Evolutionary conservation across 2,113 vertebrate genomes (phyloP), one percentile per base, ranked within the genome.

Genomic region (Centropristis striata): DNA sequence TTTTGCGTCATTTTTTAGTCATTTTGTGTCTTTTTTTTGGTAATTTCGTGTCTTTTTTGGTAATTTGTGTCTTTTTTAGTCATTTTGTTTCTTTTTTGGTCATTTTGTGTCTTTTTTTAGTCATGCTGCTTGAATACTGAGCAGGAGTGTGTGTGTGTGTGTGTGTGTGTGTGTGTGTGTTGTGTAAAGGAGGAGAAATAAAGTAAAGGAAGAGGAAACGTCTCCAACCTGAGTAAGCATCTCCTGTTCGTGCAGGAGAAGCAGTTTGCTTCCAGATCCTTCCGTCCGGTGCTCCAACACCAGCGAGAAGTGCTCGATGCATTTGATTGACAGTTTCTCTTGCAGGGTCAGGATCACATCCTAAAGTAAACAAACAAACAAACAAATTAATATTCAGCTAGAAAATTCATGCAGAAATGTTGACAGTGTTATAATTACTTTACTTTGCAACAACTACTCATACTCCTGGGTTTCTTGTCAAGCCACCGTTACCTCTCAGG

Each of bases 261-360:
- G 96, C 86, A 98, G 95, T 93, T 93, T 97, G 4, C 92, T 97
- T 75, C 92, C 96, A 3, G 95, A 93, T 68, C 95, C 97, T 88
- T 98, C 97, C 0, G 84, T 87, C 68, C 94, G 96, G 90, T 99
- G 97, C 85, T 99, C 98, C 94, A 99, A 90, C 95, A 98, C 96
- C 73, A 99, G 94, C 27, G 97, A 98, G 94, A 99, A 99, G 89
- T 99, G 97, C 88, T 99, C 98, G 11, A 98, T 97, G 96, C 97
- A 96, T 85, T 97, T 98, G 94, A 99, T 97, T 72, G 97, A 99
- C 87, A 99, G 96, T 85, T 99, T 99, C 95, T 99, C 98, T 94
- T 99, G 98, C 87, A 99, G 96, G 58, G 97, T 99, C 95, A 97
- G 92, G 89, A 99, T 97, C 93, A 99, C 98, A 81, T 99, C 97